Evolutionary conservation across 2,113 vertebrate species (phyloP).

Genomic region (Alouatta palliata): DNA sequence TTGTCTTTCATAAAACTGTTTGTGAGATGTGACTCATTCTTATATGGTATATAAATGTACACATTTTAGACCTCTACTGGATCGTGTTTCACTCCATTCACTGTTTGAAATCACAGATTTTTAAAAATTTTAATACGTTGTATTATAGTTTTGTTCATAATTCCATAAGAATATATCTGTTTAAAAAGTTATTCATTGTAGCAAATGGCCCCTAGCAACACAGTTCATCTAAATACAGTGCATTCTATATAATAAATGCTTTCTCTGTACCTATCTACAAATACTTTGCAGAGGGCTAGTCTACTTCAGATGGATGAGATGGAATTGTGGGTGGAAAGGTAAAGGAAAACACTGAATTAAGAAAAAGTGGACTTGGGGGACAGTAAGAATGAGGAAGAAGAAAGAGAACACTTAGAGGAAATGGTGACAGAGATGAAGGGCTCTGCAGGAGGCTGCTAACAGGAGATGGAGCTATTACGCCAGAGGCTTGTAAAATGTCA

Average conservation of each 20-base stretch:
- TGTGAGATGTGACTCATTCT: neutral
- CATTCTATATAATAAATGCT: neutral
- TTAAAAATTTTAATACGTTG: slow-evolving; percentile 19
- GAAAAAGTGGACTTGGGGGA: neutral
- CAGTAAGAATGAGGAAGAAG: neutral
- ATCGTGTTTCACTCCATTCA: neutral
- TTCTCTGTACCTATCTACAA: neutral
- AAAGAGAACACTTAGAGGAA: neutral
- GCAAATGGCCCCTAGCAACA: neutral
- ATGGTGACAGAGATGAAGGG: neutral
- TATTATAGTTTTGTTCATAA: neutral
- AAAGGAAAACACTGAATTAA: neutral
- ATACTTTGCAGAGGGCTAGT: neutral
- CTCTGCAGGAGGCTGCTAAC: neutral
- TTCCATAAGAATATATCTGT: neutral
- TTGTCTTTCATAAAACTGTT: neutral
- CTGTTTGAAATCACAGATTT: neutral
- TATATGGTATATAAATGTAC: neutral
- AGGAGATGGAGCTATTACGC: too few relatives aligned
- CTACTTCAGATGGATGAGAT: neutral
- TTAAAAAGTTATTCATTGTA: neutral
- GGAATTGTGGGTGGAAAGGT: neutral
- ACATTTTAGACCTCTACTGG: neutral
- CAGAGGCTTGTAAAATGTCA: neutral
- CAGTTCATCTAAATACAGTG: neutral